These are phyloP conservation scores for Lagorchestes hirsutus DNA, from an alignment of 2,797 vertebrate genomes.

Conservation along the genomic window DNA sequence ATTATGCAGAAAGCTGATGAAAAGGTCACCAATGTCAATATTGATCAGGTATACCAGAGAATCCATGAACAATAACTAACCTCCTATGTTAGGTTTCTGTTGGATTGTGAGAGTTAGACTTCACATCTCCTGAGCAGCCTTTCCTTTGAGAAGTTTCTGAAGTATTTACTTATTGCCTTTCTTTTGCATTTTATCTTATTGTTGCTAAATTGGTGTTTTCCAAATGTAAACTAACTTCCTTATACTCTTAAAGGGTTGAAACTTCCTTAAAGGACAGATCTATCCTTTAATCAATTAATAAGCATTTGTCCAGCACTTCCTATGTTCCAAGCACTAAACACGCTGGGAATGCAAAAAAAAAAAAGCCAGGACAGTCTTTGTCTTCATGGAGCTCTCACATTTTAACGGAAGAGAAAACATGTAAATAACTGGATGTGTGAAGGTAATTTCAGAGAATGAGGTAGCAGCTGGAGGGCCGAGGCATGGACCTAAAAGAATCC, in stretches of 20 bases:
- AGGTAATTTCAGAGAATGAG: neutral
- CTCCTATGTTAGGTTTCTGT: conserved; percentile 33
- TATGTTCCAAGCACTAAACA: neutral
- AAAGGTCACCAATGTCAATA: conserved; percentile 87
- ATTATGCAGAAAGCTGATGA: conserved; percentile 93
- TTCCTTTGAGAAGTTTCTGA: conserved; percentile 14
- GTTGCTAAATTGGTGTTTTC: neutral
- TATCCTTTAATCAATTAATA: neutral
- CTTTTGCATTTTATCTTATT: conserved; percentile 35
- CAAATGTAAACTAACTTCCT: neutral
- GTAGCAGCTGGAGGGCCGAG: neutral
- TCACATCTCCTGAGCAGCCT: neutral
- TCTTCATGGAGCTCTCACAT: neutral
- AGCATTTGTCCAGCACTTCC: neutral
- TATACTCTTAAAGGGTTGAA: neutral
- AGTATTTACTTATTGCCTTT: neutral
- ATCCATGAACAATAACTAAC: neutral
- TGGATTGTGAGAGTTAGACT: conserved; percentile 24
- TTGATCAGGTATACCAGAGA: conserved; percentile 89
- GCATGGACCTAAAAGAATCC: neutral
- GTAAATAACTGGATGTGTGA: neutral
- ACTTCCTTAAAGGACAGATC: neutral
- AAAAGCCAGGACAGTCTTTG: neutral
- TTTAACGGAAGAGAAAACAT: neutral
- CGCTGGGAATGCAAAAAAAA: neutral